Base-by-base conservation (phyloP, 2,888 invertebrate species). In the Hypomecis atomaria region DNA sequence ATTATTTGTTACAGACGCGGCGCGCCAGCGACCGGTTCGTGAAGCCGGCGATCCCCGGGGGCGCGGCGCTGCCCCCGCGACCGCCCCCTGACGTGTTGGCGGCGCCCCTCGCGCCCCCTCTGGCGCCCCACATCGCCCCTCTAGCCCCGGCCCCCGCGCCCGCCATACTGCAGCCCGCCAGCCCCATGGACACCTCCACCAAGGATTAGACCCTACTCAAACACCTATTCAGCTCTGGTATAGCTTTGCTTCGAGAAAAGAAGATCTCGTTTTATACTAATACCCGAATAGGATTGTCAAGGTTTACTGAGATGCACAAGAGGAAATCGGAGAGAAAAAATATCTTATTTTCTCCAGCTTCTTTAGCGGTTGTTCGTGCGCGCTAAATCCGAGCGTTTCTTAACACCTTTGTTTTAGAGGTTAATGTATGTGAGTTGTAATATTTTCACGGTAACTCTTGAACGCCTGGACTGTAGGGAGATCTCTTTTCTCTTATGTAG, bases 1-100 rank as follows among this genome's bases (percentile, higher is more conserved):
- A 52, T 23, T 54, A 7, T 45, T 10, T 45, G 11, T 49, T 6
- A 71, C 80, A 94, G 95, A 92, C 94, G 71, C 94, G 96, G 70
- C 94, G 96, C 55, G 92, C 96, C 44, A 95, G 96, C 77, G 97
- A 97, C 84, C 94, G 97, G 75, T 97, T 97, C 83, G 96, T 97
- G 66, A 97, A 97, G 87, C 97, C 97, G 66, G 97, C 97, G 66
- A 95, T 96, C 84, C 97, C 97, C 0, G 86, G 94, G 1, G 94
- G 93, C 66, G 93, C 83, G 42, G 83, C 84, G 53, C 68, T 78
- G 67, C 73, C 60, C 2, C 61, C 69, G 8, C 68, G 71, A 4
- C 63, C 69, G 0, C 68, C 50, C 6, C 50, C 60, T 7, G 71
- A 69, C 23, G 70, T 69, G 36, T 63, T 64, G 44, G 65, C 70